Percentiles rank a stretch among this genome's conserved stretches.
phyloP scores from a whole-genome alignment of 2,113 vertebrate genomes.

The Myodes glareolus region DNA sequence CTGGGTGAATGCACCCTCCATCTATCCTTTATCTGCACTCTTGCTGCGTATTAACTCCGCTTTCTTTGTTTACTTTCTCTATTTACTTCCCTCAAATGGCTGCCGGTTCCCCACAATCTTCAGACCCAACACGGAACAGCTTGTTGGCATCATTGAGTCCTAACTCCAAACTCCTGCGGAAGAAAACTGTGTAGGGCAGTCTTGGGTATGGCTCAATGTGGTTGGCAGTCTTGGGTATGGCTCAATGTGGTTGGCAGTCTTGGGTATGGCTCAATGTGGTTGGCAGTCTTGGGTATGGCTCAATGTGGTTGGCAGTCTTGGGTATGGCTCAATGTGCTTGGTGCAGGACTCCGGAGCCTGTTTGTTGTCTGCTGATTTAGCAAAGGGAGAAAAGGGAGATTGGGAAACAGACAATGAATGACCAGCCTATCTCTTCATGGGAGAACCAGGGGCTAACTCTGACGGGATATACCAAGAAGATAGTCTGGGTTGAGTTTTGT shows the following conservation, averaged over 20 bases:
- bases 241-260: neutral
- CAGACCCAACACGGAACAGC: neutral
- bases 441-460: neutral
- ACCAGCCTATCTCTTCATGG: neutral
- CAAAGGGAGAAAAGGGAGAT: neutral
- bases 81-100: neutral
- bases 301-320: neutral
- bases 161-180: constrained; percentile 9
- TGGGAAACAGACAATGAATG: neutral
- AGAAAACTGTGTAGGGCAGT: neutral
- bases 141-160: neutral
- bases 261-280: neutral
- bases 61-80: neutral
- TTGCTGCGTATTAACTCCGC: neutral
- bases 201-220: neutral
- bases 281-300: neutral
- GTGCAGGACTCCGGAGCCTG: neutral
- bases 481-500: neutral
- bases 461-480: neutral
- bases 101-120: neutral
- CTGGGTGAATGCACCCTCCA: neutral
- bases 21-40: neutral
- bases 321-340: neutral
- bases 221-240: neutral
- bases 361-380: neutral